Conservation (phyloP, 2,113 vertebrate species). For the Felis catus region F.catus_Fca126_mat1.0 CM031415.1:17771001-17771500, state of each 20-base stretch:
- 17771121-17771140: neutral
- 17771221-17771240: neutral
- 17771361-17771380: neutral
- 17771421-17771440: neutral
- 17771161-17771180: neutral
- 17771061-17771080: neutral
- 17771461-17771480: neutral
- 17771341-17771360: neutral
- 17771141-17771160: neutral
- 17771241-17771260: neutral
- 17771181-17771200: neutral
- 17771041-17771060: neutral
- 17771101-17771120: neutral
- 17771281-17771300: neutral
- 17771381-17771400: neutral
- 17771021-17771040: neutral
- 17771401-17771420: neutral
- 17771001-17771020: neutral
- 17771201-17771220: neutral
- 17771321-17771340: neutral
- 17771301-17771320: neutral
- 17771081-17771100: neutral
- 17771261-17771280: neutral
- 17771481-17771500: neutral
- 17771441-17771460: neutral